Evolutionary conservation across 2,888 invertebrate species (phyloP), one percentile per base, ranked within the genome.

Genomic region (Rhaphigaster nebulosa): DNA sequence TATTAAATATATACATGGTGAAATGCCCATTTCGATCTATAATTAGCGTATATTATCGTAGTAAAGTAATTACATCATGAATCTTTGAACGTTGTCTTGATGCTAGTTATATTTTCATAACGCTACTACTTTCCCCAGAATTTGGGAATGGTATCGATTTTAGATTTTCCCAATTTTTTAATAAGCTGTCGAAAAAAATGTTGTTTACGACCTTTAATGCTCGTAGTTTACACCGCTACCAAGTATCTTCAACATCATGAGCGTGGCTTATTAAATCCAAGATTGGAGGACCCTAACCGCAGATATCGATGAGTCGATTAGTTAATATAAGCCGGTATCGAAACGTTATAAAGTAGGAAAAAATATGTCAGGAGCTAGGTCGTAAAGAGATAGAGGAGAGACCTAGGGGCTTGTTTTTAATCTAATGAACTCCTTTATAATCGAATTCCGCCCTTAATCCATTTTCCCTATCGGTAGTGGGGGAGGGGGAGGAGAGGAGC

Each of bases 391-490:
- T 38, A 26, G 84, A 41, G 38, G 41, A 80, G 80, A 10, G 38
- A 20, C 26, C 15, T 8, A n/a, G 84, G 34, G 45, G 84, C 45
- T 45, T 50, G 84, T 45, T 84, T 84, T 84, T 84, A 84, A 45
- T 84, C 84, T 84, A 84, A 84, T 84, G 84, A 84, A 84, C 45
- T 50, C 41, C 45, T 84, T 84, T 84, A 84, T 84, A 84, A 84
- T 84, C 84, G 45, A 84, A 50, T 84, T 45, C 26, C n/a, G 12
- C n/a, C 84, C 84, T 84, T 84, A 84, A 84, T 84, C 84, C 84
- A 84, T 45, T 84, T 80, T 45, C 45, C 45, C 45, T 45, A 45
- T 45, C 45, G 13, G 4, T 5, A 18, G n/a, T 3, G n/a, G 45
- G 45, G 45, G n/a, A 13, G 84, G 84, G 3, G 41, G 38, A 6